Conservation (phyloP, 2,797 vertebrate species). For the Monodelphis domestica region DNA sequence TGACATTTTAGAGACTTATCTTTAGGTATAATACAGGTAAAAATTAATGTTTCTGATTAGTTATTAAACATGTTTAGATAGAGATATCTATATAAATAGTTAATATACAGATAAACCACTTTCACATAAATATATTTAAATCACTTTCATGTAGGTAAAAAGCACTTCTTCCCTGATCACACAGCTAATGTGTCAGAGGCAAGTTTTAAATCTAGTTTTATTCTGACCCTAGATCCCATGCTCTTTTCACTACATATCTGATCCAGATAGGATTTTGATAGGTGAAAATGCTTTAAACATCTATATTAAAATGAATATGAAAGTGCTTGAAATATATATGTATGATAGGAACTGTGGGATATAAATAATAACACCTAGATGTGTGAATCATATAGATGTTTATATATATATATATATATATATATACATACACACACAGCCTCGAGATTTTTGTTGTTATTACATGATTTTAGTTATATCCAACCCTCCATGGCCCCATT, state of each 20-base stretch:
- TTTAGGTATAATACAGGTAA: background rate
- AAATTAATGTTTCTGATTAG: background rate
- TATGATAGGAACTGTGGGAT: background rate
- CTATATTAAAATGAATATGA: background rate
- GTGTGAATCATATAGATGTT: too few relatives aligned
- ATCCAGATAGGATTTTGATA: background rate
- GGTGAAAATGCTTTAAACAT: background rate
- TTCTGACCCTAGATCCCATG: background rate
- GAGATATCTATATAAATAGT: too few relatives aligned
- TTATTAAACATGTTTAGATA: background rate
- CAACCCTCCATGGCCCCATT: too few relatives aligned
- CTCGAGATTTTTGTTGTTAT: background rate
- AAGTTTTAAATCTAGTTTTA: background rate
- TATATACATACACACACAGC: background rate
- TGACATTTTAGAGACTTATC: background rate
- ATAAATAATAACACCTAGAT: too few relatives aligned
- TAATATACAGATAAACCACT: too few relatives aligned
- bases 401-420: too few relatives aligned
- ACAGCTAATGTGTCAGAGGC: background rate
- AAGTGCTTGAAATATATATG: too few relatives aligned
- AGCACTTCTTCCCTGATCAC: background rate
- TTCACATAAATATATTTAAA: too few relatives aligned
- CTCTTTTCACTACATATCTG: background rate
- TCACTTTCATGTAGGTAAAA: too few relatives aligned
- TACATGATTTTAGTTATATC: too few relatives aligned